Percentiles rank a stretch among this genome's conserved stretches.
Evolutionary conservation across 1,140 invertebrate species (phyloP).

Genomic region (Drosophila gunungcola): DNA sequence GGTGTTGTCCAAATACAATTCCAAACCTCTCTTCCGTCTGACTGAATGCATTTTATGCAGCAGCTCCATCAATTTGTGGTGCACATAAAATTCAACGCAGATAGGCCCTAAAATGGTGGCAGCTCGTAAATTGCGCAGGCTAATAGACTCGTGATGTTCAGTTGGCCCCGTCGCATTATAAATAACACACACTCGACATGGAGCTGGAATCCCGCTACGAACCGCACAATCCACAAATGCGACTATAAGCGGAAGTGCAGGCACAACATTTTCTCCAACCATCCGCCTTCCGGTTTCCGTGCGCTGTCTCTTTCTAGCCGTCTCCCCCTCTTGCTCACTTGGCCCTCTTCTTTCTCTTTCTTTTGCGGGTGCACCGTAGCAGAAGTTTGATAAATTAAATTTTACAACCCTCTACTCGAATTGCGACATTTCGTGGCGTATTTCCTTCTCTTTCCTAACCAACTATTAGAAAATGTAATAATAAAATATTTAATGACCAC

Average conservation of each 20-base stretch:
- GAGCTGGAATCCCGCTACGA: slow-evolving; percentile 5
- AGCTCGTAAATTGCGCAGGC: slow-evolving; percentile 44
- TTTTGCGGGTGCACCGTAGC: slow-evolving; percentile 54
- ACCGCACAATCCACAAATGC: slow-evolving; percentile 38
- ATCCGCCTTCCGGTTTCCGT: slow-evolving; percentile 73
- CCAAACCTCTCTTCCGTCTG: slow-evolving; percentile 8
- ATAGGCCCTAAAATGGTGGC: slow-evolving; percentile 30
- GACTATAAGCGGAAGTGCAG: slow-evolving; percentile 72
- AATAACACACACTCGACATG: slow-evolving; percentile 57
- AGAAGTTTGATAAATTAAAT: slow-evolving; percentile 75
- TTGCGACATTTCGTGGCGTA: slow-evolving; percentile 47
- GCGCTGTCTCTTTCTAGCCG: slow-evolving; percentile 38
- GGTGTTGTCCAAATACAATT: slow-evolving; percentile 6
- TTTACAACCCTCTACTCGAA: slow-evolving; percentile 37
- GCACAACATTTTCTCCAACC: slow-evolving; percentile 70
- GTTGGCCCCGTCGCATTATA: slow-evolving; percentile 58
- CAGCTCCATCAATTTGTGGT: neutral
- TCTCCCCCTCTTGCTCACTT: neutral
- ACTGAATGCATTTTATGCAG: slow-evolving; percentile 17
- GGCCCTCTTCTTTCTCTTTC: slow-evolving; percentile 1
- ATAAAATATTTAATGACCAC: slow-evolving; percentile 58
- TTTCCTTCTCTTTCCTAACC: slow-evolving; percentile 21
- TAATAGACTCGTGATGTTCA: slow-evolving; percentile 57
- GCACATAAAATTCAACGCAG: slow-evolving; percentile 15
- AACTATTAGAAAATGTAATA: slow-evolving; percentile 62